Evolutionary conservation across 2,113 vertebrate genomes (phyloP).

Genomic region (Tragelaphus scriptus): DNA sequence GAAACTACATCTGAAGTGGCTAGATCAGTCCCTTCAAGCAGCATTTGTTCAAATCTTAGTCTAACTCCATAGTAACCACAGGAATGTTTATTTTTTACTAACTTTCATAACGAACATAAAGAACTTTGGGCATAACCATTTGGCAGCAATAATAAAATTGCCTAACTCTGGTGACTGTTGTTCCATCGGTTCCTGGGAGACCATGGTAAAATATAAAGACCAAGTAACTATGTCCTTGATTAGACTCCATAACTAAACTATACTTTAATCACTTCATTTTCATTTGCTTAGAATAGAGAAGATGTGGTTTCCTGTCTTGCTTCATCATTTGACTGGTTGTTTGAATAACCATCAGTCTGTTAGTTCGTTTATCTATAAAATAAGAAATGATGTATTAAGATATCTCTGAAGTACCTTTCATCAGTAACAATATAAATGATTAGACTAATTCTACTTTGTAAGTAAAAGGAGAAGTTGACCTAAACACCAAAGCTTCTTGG

Average conservation of each 20-base stretch:
- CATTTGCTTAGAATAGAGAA: neutral
- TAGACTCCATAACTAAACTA: slow-evolving; percentile 4
- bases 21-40: slow-evolving; percentile 6
- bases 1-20: slow-evolving; percentile 40
- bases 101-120: slow-evolving; percentile 49
- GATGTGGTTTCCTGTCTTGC: neutral
- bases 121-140: slow-evolving; percentile 41
- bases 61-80: slow-evolving; percentile 54
- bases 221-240: neutral
- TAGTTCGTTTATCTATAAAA: neutral
- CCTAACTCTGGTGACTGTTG: slow-evolving; percentile 23
- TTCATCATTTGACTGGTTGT: neutral
- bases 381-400: neutral
- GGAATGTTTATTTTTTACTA: slow-evolving; percentile 45
- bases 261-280: neutral
- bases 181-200: slow-evolving; percentile 7
- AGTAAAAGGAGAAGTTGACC: neutral
- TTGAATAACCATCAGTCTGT: neutral
- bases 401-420: neutral
- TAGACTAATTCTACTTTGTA: neutral
- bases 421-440: neutral
- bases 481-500: neutral
- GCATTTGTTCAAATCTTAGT: slow-evolving; percentile 53
- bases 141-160: slow-evolving; percentile 49
- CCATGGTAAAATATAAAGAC: neutral